These are phyloP conservation scores for Epinotia ramella DNA, from an alignment of 2,888 invertebrate genomes.

Conservation along the genomic window DNA sequence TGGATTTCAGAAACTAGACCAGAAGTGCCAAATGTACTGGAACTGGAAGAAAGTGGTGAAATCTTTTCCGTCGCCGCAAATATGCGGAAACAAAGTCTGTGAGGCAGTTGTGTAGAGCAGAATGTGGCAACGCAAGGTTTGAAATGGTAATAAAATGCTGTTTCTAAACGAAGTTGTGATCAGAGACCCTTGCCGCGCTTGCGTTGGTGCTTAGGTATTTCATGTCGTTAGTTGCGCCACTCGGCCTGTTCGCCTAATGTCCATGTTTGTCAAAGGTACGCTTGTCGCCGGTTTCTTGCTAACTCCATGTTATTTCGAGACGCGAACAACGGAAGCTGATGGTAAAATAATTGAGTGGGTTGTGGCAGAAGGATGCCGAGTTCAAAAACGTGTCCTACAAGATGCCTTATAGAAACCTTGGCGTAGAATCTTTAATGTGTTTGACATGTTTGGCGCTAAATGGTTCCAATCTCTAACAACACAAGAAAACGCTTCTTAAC, in stretches of 20 bases:
- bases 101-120: slow-evolving; percentile 32
- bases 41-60: slow-evolving; percentile 61
- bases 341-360: slow-evolving; percentile 38
- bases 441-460: slow-evolving; percentile 34
- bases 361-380: slow-evolving; percentile 19
- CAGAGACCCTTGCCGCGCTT: slow-evolving; percentile 62
- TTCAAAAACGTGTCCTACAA: slow-evolving; percentile 32
- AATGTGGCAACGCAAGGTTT: slow-evolving; percentile 65
- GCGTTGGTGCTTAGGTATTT: slow-evolving; percentile 53
- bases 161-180: slow-evolving; percentile 59
- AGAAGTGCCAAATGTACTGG: slow-evolving; percentile 59
- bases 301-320: slow-evolving; percentile 39
- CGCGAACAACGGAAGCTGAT: slow-evolving; percentile 37
- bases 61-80: slow-evolving; percentile 55
- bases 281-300: slow-evolving; percentile 37
- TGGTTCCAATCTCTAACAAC: slow-evolving; percentile 20
- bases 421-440: slow-evolving; percentile 22
- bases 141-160: slow-evolving; percentile 49
- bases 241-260: slow-evolving; percentile 52
- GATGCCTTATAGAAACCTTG: neutral
- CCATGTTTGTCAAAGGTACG: slow-evolving; percentile 59
- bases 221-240: slow-evolving; percentile 56
- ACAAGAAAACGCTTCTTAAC: slow-evolving; percentile 31
- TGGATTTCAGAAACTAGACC: slow-evolving; percentile 59
- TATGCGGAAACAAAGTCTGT: neutral